These are phyloP conservation scores for Istiophorus platypterus DNA, from an alignment of 2,113 vertebrate genomes.

Conservation along the genomic window DNA sequence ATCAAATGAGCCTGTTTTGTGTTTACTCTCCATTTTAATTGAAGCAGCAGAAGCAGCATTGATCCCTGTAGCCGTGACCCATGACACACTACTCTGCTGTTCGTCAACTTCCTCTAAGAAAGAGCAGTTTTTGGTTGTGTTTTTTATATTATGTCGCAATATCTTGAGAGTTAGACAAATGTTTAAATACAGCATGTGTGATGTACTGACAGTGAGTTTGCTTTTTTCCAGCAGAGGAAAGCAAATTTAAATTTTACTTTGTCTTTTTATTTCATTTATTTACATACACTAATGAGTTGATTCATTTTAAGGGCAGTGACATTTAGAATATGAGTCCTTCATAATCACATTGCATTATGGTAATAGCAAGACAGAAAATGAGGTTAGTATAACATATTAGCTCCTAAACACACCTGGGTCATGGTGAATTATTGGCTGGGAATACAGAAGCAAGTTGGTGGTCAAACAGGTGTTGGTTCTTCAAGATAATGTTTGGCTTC, in stretches of 20 bases:
- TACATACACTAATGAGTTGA: not conserved
- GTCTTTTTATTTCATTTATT: not conserved
- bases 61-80: slow-evolving; percentile 13
- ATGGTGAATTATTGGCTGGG: slow-evolving; percentile 46
- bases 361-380: not conserved
- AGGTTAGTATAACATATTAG: slow-evolving; percentile 15
- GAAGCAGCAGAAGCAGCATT: slow-evolving; percentile 49
- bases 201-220: not conserved
- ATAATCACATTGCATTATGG: not conserved
- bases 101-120: slow-evolving; percentile 23
- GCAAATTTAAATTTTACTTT: not conserved
- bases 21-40: slow-evolving; percentile 51
- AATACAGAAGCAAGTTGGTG: slow-evolving; percentile 45
- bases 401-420: slow-evolving; percentile 36
- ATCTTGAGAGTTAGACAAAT: not conserved
- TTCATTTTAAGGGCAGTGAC: not conserved
- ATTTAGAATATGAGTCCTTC: not conserved
- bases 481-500: not conserved
- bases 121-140: not conserved
- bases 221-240: not conserved
- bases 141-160: not conserved
- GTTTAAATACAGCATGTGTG: not conserved
- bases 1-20: slow-evolving; percentile 75
- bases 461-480: not conserved
- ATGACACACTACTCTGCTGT: slow-evolving; percentile 7